Percentiles rank a stretch among this genome's conserved stretches.
Evolutionary conservation across 2,113 vertebrate genomes (phyloP).

Genomic region (Forbesichthys papilliferus): DNA sequence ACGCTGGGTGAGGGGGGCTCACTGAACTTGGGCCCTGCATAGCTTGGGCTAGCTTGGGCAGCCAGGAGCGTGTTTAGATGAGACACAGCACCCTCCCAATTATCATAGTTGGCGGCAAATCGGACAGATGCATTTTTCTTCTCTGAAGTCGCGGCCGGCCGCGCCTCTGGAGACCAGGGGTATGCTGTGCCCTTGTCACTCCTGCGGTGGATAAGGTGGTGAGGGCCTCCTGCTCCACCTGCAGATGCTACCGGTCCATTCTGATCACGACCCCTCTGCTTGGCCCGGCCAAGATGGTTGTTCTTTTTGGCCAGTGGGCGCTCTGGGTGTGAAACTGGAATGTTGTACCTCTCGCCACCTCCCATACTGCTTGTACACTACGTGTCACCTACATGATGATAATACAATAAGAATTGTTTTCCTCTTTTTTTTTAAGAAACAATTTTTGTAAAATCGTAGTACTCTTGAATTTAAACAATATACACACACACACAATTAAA

Average conservation of each 20-base stretch:
- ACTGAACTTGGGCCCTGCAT: slow-evolving; percentile 97
- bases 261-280: slow-evolving; percentile 86
- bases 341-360: slow-evolving; percentile 93
- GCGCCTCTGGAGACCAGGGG: slow-evolving; percentile 79
- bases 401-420: neutral
- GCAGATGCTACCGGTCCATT: slow-evolving; percentile 76
- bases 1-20: slow-evolving; percentile 96
- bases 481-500: no score
- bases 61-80: slow-evolving; percentile 82
- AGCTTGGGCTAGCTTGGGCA: slow-evolving; percentile 85
- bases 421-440: neutral
- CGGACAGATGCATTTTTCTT: slow-evolving; percentile 74
- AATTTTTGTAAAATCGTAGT: no score
- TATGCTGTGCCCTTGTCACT: slow-evolving; percentile 80
- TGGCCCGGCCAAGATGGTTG: slow-evolving; percentile 80
- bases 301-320: slow-evolving; percentile 82
- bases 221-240: slow-evolving; percentile 53
- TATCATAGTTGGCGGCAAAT: slow-evolving; percentile 80
- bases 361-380: slow-evolving; percentile 86
- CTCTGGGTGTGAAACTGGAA: slow-evolving; percentile 88
- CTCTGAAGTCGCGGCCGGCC: slow-evolving; percentile 89
- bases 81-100: slow-evolving; percentile 83
- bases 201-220: slow-evolving; percentile 76
- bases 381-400: slow-evolving; percentile 84
- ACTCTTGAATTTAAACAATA: no score